phyloP scores from a whole-genome alignment of 30 jellyfish, hydroid and myxozoan genomes.

The Chrysaora quinquecirrha region DNA sequence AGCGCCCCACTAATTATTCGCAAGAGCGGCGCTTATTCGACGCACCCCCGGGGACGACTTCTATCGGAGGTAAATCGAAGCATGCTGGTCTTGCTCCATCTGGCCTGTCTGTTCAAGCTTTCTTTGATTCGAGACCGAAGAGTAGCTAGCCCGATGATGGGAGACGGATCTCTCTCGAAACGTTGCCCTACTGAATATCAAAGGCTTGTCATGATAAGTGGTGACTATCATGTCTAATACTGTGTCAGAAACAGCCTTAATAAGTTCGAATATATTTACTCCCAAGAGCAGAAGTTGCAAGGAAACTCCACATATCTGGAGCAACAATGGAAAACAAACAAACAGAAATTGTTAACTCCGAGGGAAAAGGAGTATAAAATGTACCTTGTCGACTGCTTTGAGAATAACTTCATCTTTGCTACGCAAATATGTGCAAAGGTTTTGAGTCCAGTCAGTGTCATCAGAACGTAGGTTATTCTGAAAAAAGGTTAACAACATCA shows the following conservation, averaged over 20 bases:
- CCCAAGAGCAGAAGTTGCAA: background rate
- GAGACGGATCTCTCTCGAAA: too few species aligned
- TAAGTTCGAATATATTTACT: background rate
- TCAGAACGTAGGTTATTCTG: slow-evolving; percentile 55
- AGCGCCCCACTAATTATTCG: too few species aligned
- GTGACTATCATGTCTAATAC: background rate
- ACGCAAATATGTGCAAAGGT: slow-evolving; percentile 77
- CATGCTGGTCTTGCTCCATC: background rate
- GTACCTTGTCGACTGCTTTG: slow-evolving; percentile 85
- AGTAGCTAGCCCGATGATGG: too few species aligned
- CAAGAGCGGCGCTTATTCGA: background rate
- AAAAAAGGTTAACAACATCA: background rate
- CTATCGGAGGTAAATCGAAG: background rate
- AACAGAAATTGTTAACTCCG: background rate
- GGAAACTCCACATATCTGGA: background rate
- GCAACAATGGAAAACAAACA: background rate
- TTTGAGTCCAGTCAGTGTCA: slow-evolving; percentile 89
- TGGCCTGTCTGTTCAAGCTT: background rate
- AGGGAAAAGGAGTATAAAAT: background rate
- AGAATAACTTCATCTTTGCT: slow-evolving; percentile 84
- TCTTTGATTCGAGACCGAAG: too few species aligned
- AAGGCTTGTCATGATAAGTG: too few species aligned
- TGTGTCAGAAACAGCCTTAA: background rate
- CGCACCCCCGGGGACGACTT: background rate
- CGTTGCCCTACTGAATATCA: too few species aligned